phyloP scores from a whole-genome alignment of 1,140 invertebrate genomes.

The Antheraea pernyi region DNA sequence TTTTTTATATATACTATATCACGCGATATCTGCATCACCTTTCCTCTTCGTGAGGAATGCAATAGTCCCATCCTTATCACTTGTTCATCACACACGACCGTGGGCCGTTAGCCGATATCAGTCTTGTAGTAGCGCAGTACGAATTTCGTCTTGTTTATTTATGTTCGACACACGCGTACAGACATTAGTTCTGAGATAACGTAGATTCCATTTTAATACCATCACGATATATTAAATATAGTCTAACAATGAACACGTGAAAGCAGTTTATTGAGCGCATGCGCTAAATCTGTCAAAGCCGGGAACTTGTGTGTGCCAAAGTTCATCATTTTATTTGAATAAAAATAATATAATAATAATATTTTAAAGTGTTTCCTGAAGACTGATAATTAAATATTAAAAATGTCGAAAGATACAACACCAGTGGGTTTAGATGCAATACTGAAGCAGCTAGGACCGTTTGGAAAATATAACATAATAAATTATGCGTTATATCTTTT shows the following conservation, averaged over 20 bases:
- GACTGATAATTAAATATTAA: slow-evolving; percentile 19
- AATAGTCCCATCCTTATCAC: neutral
- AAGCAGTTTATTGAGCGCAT: slow-evolving; percentile 24
- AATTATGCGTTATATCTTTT: slow-evolving; percentile 66
- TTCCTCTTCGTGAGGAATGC: neutral
- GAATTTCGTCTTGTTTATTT: neutral
- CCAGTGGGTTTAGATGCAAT: slow-evolving; percentile 50
- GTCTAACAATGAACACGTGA: slow-evolving; percentile 11
- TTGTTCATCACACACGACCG: no score
- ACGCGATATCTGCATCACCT: neutral
- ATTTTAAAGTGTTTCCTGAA: slow-evolving; percentile 19
- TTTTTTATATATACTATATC: neutral
- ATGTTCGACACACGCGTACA: neutral
- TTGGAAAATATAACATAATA: slow-evolving; percentile 64
- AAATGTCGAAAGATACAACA: slow-evolving; percentile 43
- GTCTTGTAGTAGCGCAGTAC: no score
- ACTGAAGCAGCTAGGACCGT: slow-evolving; percentile 53
- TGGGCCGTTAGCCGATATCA: neutral
- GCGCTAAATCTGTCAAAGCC: slow-evolving; percentile 37
- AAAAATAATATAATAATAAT: neutral
- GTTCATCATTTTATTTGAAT: neutral
- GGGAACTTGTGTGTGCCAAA: neutral
- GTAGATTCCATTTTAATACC: neutral
- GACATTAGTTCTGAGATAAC: neutral
- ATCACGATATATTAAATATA: neutral